Evolutionary conservation across 2,797 vertebrate species (phyloP), one percentile per base, ranked within the genome.

Genomic region (Semotilus atromaculatus): DNA sequence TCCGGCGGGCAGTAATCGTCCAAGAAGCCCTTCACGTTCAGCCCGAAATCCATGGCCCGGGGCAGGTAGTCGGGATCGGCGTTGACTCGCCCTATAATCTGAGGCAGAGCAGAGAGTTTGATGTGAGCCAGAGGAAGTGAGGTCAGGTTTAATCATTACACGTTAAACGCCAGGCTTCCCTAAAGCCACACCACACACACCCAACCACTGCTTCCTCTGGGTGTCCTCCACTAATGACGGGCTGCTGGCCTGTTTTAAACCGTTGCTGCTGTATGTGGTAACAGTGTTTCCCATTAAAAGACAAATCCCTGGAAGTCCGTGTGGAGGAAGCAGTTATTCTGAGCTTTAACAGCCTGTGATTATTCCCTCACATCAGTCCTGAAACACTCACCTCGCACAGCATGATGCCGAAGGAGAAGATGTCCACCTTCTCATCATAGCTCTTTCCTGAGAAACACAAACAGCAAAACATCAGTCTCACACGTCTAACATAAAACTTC

Each of bases 371-470:
- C 29, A 64, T 64, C 60, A 29, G 60, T 64, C 26, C 29, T 7
- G 26, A 31, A 31, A 64, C 51, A 88, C 97, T 95, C 93, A 97
- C 98, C 97, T 99, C 98, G 0, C 98, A 99, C 11, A 99, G 94
- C 92, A 99, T 97, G 23, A 99, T 99, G n/a, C 98, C 98, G 0
- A 99, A 99, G 86, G 98, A 99, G 90, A 99, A 99, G 91, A 99
- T 96, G 86, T 99, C 98, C 82, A 99, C 98, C 89, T 96, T 97
- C 92, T 99, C 98, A 23, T 99, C 98, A 0, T 99, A 99, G 93
- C 97, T 97, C 90, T 96, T 97, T 62, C 98, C 98, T 99, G 92
- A 23, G 70, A 80, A 14, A 64, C 72, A 34, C 45, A 81, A 40
- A 84, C 72, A 79, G 26, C 67, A 66, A 34, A 86, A 31, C 58